A percentile compares a stretch with the other conserved stretches of the same genome.
Conservation (phyloP, 2,113 vertebrate species). For the Epinephelus fuscoguttatus region DNA sequence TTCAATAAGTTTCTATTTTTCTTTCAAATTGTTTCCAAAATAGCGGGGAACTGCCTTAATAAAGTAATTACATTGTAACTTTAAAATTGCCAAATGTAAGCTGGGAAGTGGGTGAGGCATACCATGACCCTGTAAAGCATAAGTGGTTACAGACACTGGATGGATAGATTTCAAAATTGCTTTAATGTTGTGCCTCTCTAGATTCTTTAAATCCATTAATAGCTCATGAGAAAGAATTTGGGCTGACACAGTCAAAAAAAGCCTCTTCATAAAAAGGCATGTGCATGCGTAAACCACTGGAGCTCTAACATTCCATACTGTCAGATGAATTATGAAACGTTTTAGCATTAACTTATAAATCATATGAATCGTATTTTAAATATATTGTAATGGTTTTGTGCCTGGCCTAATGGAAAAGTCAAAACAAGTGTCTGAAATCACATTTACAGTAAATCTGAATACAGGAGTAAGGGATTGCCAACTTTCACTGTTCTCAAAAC, state of each 20-base stretch:
- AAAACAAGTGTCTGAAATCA: slow-evolving; percentile 14
- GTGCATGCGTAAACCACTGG: background rate
- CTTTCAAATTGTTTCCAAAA: background rate
- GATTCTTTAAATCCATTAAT: background rate
- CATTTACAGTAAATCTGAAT: background rate
- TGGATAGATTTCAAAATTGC: background rate
- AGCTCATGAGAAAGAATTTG: background rate
- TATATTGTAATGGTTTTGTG: background rate
- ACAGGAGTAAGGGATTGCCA: background rate
- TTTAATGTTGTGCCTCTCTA: background rate
- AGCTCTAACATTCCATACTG: background rate
- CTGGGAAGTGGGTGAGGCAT: background rate
- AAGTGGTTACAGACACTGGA: background rate
- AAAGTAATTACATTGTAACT: background rate
- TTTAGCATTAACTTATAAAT: background rate
- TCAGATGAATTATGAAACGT: background rate
- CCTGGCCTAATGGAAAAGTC: background rate
- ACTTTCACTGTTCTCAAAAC: slow-evolving; percentile 19
- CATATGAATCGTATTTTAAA: background rate
- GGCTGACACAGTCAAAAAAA: background rate
- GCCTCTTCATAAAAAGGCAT: too few relatives aligned
- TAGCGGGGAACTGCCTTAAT: background rate
- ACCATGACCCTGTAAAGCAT: background rate
- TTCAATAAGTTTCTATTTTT: background rate
- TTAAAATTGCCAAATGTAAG: background rate